phyloP scores from a whole-genome alignment of 1,140 invertebrate genomes.

The Phenacoccus solenopsis region DNA sequence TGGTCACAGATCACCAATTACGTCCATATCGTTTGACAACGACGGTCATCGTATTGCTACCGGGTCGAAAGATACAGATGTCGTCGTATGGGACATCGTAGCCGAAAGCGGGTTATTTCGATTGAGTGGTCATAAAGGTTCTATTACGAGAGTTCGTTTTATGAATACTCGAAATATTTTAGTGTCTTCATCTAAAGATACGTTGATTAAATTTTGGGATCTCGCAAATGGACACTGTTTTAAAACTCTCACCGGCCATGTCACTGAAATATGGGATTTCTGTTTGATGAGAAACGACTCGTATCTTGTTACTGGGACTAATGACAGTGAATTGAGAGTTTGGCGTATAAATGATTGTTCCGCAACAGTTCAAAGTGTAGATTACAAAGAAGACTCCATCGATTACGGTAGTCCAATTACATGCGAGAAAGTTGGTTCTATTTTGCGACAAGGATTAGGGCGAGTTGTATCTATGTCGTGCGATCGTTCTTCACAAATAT shows the following conservation, averaged over 20 bases:
- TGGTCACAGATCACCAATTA: conserved; percentile 79
- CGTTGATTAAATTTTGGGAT: conserved; percentile 96
- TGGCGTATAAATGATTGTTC: conserved; percentile 48
- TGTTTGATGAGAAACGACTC: conserved; percentile 62
- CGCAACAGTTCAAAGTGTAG: not conserved
- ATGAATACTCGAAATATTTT: conserved; percentile 60
- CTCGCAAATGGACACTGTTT: conserved; percentile 90
- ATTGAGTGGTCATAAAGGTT: conserved; percentile 82
- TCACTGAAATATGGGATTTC: conserved; percentile 73
- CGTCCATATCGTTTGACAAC: conserved; percentile 64
- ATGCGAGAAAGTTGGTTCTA: conserved; percentile 57
- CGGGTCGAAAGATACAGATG: conserved; percentile 81
- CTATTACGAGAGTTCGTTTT: conserved; percentile 78
- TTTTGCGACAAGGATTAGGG: conserved; percentile 61
- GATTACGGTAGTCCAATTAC: conserved; percentile 46
- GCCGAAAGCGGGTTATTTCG: conserved; percentile 77
- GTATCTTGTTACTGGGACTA: conserved; percentile 73
- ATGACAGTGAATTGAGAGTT: conserved; percentile 69
- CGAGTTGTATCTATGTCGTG: conserved; percentile 51
- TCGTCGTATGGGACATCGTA: conserved; percentile 90
- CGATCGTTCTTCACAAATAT: conserved; percentile 50
- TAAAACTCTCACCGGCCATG: conserved; percentile 73
- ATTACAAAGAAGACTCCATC: conserved; percentile 34
- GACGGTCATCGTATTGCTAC: conserved; percentile 69
- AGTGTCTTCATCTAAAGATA: conserved; percentile 85